Evolutionary conservation across 2,888 invertebrate genomes (phyloP), one percentile per base, ranked within the genome.

Genomic region (Sthenelais limicola): DNA sequence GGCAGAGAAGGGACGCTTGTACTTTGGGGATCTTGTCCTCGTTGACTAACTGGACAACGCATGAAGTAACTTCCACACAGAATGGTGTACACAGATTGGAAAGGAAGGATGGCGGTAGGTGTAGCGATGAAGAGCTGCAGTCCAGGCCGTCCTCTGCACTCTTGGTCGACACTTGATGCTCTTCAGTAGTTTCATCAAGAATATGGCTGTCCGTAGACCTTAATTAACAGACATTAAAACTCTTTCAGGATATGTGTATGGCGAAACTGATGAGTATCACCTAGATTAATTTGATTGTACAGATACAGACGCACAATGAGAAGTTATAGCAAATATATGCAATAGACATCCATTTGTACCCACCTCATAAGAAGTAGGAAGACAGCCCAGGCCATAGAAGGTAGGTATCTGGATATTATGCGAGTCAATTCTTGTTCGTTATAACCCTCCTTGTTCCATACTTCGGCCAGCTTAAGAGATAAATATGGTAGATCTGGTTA

Each of bases 301-400:
- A n/a, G n/a, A n/a, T n/a, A n/a, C n/a, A n/a, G n/a, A n/a, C n/a
- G n/a, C n/a, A n/a, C n/a, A n/a, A n/a, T n/a, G n/a, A n/a, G n/a
- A n/a, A n/a, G n/a, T n/a, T n/a, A n/a, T n/a, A n/a, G n/a, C n/a
- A n/a, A n/a, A n/a, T n/a, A n/a, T n/a, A n/a, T n/a, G n/a, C n/a
- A n/a, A n/a, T n/a, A n/a, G n/a, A n/a, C n/a, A n/a, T n/a, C n/a
- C n/a, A n/a, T 51, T 24, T 30, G 5, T 5, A 12, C 28, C 12
- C 43, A 62, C 62, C 62, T 62, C 43, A 28, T 62, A 35, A 62
- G 35, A 24, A 62, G 38, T 7, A 62, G 35, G 15, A 62, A 62
- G 21, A 62, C 24, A n/a, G 62, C 38, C 62, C 62, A 62, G 4
- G 62, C 62, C 21, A 62, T 24, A 21, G 43, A 18, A 15, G 21